These are phyloP conservation scores for Copidosoma floridanum DNA, from an alignment of 1,140 invertebrate genomes.

Conservation along the genomic window DNA sequence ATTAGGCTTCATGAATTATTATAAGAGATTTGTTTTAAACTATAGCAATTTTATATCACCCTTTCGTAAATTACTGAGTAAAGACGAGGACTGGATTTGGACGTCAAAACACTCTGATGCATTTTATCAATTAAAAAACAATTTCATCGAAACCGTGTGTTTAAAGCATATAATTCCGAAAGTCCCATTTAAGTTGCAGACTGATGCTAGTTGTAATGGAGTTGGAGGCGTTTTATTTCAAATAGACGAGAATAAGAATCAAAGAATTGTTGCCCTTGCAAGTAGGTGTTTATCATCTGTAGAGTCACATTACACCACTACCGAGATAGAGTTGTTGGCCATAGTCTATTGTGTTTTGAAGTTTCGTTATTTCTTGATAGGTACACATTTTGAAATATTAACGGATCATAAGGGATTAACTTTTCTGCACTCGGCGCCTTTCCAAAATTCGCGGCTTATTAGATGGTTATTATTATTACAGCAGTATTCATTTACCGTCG, in stretches of 20 bases:
- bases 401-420: constrained; percentile 11
- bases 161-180: too few relatives aligned
- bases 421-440: constrained; percentile 12
- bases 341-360: constrained; percentile 36
- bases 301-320: not conserved
- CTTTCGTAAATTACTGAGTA: too few relatives aligned
- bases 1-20: constrained; percentile 28
- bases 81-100: constrained; percentile 20
- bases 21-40: constrained; percentile 22
- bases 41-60: constrained; percentile 14
- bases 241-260: not conserved
- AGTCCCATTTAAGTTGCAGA: not conserved
- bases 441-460: constrained; percentile 45
- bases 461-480: constrained; percentile 52
- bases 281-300: not conserved
- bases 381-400: constrained; percentile 19
- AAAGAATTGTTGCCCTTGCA: not conserved
- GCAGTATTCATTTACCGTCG: constrained; percentile 47
- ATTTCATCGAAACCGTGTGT: not conserved
- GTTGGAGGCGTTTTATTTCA: not conserved
- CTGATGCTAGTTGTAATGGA: not conserved
- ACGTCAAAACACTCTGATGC: not conserved
- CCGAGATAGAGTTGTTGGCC: constrained; percentile 4
- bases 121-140: not conserved
- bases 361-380: constrained; percentile 34